These are phyloP conservation scores for Pseudorhiza aurosa DNA, from an alignment of 30 jellyfish, hydroid and myxozoan species.

Conservation along the genomic window DNA sequence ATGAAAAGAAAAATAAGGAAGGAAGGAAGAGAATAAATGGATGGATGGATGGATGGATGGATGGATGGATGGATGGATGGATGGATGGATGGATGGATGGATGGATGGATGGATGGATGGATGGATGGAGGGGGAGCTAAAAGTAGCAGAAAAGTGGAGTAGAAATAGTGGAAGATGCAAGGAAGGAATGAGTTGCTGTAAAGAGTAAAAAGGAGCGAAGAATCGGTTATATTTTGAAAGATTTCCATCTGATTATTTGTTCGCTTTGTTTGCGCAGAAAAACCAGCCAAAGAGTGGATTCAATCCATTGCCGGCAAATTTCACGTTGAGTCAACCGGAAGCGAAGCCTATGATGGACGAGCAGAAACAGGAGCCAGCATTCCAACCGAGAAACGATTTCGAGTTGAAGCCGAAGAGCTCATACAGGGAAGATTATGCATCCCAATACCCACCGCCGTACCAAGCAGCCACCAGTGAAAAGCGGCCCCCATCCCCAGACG, in stretches of 20 bases:
- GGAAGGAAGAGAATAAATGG: too few relatives aligned
- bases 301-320: constrained; percentile 52
- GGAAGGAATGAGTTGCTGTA: too few relatives aligned
- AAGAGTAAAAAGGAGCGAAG: too few relatives aligned
- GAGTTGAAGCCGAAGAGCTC: constrained; percentile 30
- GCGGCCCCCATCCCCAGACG: constrained; percentile 18
- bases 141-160: too few relatives aligned
- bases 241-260: not conserved
- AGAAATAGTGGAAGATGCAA: too few relatives aligned
- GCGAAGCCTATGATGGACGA: constrained; percentile 12
- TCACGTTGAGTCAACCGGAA: constrained; percentile 17
- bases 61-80: too few relatives aligned
- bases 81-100: too few relatives aligned
- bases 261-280: constrained; percentile 15
- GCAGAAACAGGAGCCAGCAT: constrained; percentile 9
- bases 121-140: too few relatives aligned
- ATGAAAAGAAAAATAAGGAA: too few relatives aligned
- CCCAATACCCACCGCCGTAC: constrained; percentile 61
- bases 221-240: too few relatives aligned
- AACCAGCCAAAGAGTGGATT: constrained; percentile 28
- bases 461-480: constrained; percentile 23
- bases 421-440: constrained; percentile 40
- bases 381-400: constrained; percentile 20
- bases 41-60: too few relatives aligned
- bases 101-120: too few relatives aligned